Evolutionary conservation across 2,113 vertebrate genomes (phyloP), one percentile per base, ranked within the genome.

Genomic region (Heterotilapia buettikoferi): DNA sequence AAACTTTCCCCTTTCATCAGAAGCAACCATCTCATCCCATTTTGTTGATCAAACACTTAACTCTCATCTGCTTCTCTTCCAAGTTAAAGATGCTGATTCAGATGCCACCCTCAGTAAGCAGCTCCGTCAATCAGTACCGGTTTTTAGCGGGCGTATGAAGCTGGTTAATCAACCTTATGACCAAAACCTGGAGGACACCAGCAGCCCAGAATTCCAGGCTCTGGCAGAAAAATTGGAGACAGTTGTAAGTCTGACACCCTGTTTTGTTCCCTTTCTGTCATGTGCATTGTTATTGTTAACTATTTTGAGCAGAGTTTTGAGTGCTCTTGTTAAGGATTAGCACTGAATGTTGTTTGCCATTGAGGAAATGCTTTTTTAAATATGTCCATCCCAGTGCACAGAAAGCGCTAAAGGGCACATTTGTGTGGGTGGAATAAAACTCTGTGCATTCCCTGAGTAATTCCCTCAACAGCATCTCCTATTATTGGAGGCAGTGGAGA

Each of bases 141-240:
- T 97, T 59, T 97, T 94, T 93, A 97, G 95, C 6, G 97, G 97
- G 3, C 96, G 90, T 4, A 91, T 97, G 85, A 90, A 29, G 57
- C 83, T 97, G 85, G 18, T 7, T 4, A 61, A 68, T 19, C 13
- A 90, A 1, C 4, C 47, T 1, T 97, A 95, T 80, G 38, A 89
- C 63, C 29, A 92, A 68, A 63, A 78, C 9, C 93, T 96, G 57
- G 94, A 96, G 47, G 59, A 97, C 33, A 90, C 95, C 6, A n/a
- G 16, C 1, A 95, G 95, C 86, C 5, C 8, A 2, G 40, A 92
- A 21, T 97, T 96, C 21, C 12, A 24, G 2, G 24, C 63, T 3
- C 76, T 94, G 21, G 94, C 95, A 0, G 8, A 6, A 2, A 83
- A 90, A 1, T 88, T 97, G 66, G 86, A 96, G 79, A 53, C 56